These are phyloP conservation scores for Unio delphinus DNA, from an alignment of 2,888 invertebrate species.

Conservation along the genomic window DNA sequence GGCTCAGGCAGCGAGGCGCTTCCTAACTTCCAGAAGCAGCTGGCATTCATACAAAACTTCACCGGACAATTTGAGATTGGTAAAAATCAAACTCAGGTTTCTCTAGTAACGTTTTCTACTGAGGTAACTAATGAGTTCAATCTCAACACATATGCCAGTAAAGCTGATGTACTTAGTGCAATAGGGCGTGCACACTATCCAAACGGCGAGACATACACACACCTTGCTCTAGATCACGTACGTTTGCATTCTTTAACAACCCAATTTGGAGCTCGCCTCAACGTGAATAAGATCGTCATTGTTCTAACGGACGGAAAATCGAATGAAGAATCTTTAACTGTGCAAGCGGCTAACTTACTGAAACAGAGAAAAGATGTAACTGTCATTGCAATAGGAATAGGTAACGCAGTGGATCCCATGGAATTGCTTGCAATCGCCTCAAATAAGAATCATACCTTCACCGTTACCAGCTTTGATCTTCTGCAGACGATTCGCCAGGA, in stretches of 20 bases:
- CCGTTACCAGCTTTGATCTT: conserved; percentile 39
- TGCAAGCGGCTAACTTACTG: conserved; percentile 12
- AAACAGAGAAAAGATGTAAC: conserved; percentile 20
- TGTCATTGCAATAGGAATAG: conserved; percentile 57
- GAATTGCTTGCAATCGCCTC: conserved; percentile 49
- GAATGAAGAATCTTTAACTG: conserved; percentile 18
- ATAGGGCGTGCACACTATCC: conserved; percentile 14
- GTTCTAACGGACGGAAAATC: conserved; percentile 41
- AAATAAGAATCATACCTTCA: conserved; percentile 34
- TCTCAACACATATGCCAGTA: conserved; percentile 16
- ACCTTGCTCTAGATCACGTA: conserved; percentile 18
- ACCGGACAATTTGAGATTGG: conserved; percentile 27
- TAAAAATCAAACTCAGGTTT: conserved; percentile 20
- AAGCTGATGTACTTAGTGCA: conserved; percentile 14
- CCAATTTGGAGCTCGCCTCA: conserved; percentile 17
- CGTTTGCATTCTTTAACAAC: conserved; percentile 4
- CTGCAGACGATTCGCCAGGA: conserved; percentile 42
- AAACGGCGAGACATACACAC: conserved; percentile 8
- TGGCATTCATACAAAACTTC: conserved; percentile 29
- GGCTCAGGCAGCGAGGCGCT: conserved; percentile 28
- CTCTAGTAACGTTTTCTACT: conserved; percentile 28
- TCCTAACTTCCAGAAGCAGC: conserved; percentile 29
- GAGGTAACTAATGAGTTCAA: conserved; percentile 24
- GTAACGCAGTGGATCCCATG: conserved; percentile 35
- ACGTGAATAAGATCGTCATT: conserved; percentile 33